phyloP scores from a whole-genome alignment of 1,140 invertebrate genomes.

The Chrysopa pallens region DNA sequence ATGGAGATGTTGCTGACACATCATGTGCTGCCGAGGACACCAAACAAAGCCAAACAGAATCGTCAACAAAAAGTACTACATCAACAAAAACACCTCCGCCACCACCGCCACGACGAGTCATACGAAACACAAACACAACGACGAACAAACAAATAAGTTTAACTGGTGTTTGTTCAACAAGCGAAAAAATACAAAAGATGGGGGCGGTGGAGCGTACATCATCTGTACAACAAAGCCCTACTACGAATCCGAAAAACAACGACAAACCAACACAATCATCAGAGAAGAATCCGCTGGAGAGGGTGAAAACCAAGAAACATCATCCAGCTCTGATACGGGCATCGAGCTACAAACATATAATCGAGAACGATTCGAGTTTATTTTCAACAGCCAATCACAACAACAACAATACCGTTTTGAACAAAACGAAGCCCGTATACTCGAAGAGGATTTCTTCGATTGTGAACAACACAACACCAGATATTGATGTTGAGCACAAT shows the following conservation, averaged over 20 bases:
- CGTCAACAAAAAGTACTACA: too few relatives aligned
- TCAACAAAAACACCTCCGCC: slow-evolving; percentile 13
- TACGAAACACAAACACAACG: neutral
- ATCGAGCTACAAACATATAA: neutral
- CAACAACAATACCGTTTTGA: neutral
- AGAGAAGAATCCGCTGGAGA: too few relatives aligned
- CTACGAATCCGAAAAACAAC: too few relatives aligned
- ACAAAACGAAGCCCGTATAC: too few relatives aligned
- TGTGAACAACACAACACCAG: too few relatives aligned
- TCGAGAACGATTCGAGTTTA: neutral
- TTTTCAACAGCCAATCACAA: neutral
- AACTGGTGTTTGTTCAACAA: neutral
- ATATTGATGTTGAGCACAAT: too few relatives aligned
- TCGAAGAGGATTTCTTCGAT: too few relatives aligned
- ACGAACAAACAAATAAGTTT: neutral
- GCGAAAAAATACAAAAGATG: slow-evolving; percentile 12
- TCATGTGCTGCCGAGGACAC: slow-evolving; percentile 30
- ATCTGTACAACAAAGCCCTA: too few relatives aligned
- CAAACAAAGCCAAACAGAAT: slow-evolving; percentile 4
- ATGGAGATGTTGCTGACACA: slow-evolving; percentile 40
- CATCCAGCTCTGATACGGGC: neutral
- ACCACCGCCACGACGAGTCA: slow-evolving; percentile 17
- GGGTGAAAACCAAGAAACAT: too few relatives aligned
- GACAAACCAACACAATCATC: too few relatives aligned
- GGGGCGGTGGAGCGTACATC: neutral